Conservation (phyloP, 1,140 invertebrate species). For the Brachionus plicatilis region DNA sequence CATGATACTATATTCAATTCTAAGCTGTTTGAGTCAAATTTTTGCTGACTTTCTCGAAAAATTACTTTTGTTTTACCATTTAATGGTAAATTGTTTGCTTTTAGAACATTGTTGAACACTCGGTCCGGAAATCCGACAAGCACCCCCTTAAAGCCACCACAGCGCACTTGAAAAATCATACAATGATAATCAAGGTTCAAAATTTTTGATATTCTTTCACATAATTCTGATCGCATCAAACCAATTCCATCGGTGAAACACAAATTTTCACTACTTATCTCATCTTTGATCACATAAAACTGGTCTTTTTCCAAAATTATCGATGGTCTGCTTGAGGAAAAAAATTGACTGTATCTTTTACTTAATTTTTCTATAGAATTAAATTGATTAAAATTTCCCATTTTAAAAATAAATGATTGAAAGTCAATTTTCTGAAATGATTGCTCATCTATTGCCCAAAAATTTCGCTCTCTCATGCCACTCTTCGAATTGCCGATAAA, state of each 20-base stretch:
- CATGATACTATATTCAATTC: slow-evolving; percentile 5
- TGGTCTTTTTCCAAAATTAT: background rate
- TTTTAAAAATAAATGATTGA: background rate
- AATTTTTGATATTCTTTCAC: background rate
- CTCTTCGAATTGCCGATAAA: background rate
- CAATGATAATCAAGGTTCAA: background rate
- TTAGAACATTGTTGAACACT: background rate
- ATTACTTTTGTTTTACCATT: background rate
- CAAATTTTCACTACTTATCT: background rate
- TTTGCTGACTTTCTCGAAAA: background rate
- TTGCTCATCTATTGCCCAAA: background rate
- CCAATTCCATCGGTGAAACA: slow-evolving; percentile 8
- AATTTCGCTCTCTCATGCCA: background rate
- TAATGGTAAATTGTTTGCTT: background rate
- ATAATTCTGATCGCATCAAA: background rate
- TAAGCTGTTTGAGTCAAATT: background rate
- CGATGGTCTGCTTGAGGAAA: background rate
- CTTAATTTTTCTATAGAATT: background rate
- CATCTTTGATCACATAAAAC: background rate
- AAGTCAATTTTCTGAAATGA: background rate
- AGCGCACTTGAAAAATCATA: background rate
- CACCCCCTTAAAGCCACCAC: slow-evolving; percentile 10
- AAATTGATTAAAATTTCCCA: background rate
- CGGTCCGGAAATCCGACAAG: background rate
- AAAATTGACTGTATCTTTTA: background rate